Conservation (phyloP, 2,113 vertebrate species). For the Noturus placidus region DNA sequence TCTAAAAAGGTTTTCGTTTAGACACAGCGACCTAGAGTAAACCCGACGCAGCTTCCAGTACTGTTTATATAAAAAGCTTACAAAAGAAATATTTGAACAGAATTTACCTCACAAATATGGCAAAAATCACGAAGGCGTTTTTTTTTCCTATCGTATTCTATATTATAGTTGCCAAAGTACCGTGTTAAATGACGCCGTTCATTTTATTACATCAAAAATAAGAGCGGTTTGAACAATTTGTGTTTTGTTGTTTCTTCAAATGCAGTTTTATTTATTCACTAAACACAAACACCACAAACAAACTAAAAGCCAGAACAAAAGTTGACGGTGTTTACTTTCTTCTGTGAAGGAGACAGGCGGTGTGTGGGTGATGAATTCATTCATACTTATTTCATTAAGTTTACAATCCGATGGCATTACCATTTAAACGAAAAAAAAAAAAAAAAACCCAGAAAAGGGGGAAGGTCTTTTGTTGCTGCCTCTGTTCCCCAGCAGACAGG, state of each 20-base stretch:
- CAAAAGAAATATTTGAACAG: background rate
- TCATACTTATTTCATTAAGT: conserved; percentile 59
- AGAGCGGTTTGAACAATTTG: background rate
- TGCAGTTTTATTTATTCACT: conserved; percentile 12
- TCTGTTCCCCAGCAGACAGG: conserved; percentile 52
- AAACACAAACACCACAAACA: conserved; percentile 16
- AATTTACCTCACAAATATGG: background rate
- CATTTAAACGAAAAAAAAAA: conserved; percentile 23
- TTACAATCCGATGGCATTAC: conserved; percentile 48
- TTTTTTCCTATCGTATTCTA: background rate
- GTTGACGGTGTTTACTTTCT: conserved; percentile 8
- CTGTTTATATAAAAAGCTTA: background rate
- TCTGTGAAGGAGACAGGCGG: conserved; percentile 2
- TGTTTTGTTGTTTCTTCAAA: background rate
- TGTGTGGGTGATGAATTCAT: conserved; percentile 27
- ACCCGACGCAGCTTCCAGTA: background rate
- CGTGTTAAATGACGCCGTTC: background rate
- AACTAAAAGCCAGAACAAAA: conserved; percentile 13
- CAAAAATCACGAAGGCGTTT: background rate
- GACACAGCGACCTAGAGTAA: background rate
- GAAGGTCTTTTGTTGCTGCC: conserved; percentile 40
- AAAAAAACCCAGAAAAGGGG: background rate
- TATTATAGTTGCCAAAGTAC: background rate
- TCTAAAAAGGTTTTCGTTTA: conserved; percentile 18
- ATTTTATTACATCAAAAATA: background rate